phyloP scores from a whole-genome alignment of 1,140 invertebrate genomes.

The Idris sp. region DNA sequence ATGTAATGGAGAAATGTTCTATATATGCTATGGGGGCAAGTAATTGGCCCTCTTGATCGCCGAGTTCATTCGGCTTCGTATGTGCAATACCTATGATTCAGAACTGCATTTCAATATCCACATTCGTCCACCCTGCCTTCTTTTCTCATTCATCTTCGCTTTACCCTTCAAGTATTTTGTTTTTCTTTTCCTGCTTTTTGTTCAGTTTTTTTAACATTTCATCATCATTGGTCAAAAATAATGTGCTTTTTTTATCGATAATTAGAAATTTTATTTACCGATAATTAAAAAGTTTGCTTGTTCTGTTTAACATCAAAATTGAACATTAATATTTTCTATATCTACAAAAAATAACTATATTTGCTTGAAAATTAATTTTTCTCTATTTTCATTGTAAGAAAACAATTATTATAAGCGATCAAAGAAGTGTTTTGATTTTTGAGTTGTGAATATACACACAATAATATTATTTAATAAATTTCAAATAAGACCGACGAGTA shows the following conservation, averaged over 20 bases:
- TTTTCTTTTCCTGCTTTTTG: conserved; percentile 31
- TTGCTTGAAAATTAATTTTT: too few relatives aligned
- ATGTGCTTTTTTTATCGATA: too few relatives aligned
- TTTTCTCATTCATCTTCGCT: conserved; percentile 51
- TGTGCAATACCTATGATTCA: conserved; percentile 58
- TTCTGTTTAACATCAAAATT: too few relatives aligned
- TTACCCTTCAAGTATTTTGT: conserved; percentile 41
- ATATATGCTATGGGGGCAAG: conserved; percentile 61
- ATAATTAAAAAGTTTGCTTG: conserved; percentile 37
- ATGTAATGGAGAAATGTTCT: conserved; percentile 69
- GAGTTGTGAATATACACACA: too few relatives aligned
- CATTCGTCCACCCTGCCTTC: conserved; percentile 48
- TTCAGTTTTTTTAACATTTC: conserved; percentile 7
- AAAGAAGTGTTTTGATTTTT: too few relatives aligned
- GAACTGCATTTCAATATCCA: conserved; percentile 67
- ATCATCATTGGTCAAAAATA: conserved; percentile 23
- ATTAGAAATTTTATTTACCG: too few relatives aligned
- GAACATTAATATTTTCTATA: too few relatives aligned
- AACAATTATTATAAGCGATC: too few relatives aligned
- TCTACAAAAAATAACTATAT: too few relatives aligned
- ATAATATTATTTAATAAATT: too few relatives aligned
- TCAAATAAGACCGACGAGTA: too few relatives aligned
- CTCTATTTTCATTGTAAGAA: too few relatives aligned
- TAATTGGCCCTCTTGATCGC: conserved; percentile 77
- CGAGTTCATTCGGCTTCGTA: conserved; percentile 61